Base-by-base conservation (phyloP, 2,113 vertebrate genomes). In the Sinocyclocheilus anshuiensis region DNA sequence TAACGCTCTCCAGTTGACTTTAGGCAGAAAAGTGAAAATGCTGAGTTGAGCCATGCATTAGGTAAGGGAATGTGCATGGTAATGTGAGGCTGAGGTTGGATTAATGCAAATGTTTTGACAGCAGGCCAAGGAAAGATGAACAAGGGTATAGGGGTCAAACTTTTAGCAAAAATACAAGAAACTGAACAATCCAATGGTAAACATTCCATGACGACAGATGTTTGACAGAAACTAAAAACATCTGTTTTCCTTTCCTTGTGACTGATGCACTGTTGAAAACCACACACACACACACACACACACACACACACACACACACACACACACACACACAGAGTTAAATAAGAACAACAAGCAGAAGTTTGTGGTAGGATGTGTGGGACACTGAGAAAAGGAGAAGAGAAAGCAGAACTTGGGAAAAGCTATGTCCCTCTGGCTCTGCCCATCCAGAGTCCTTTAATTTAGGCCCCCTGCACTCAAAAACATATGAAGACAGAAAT, bases 81-180 rank as follows among this genome's bases (percentile, higher is more conserved):
- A 55, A 89, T 82, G 78, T 12, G 53, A 12, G 81, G 59, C 72
- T 74, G 86, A 65, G 72, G n/a, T 39, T 59, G 55, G 63, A 85
- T 83, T 87, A 72, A 85, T 86, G 65, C 75, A 82, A 61, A 69
- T 45, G 33, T 33, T 33, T 84, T 87, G 76, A 91, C 59, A 88
- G 84, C 50, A 55, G 29, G 61, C 74, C 77, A 81, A 77, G 59
- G 57, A 77, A 53, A 59, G 67, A 69, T 90, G 53, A 86, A 59
- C 88, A 91, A 92, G 87, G 90, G 82, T 86, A 84, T 86, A 57
- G 8, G 85, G 91, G 87, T 92, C 90, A 93, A 61, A 75, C 45
- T 26, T 33, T 18, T 50, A 86, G 55, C 75, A 87, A 85, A 91
- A 90, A 91, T 29, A 87, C 88, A 90, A 90, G 67, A 87, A 89